phyloP scores from a whole-genome alignment of 2,113 vertebrate genomes.

The Trachemys scripta region DNA sequence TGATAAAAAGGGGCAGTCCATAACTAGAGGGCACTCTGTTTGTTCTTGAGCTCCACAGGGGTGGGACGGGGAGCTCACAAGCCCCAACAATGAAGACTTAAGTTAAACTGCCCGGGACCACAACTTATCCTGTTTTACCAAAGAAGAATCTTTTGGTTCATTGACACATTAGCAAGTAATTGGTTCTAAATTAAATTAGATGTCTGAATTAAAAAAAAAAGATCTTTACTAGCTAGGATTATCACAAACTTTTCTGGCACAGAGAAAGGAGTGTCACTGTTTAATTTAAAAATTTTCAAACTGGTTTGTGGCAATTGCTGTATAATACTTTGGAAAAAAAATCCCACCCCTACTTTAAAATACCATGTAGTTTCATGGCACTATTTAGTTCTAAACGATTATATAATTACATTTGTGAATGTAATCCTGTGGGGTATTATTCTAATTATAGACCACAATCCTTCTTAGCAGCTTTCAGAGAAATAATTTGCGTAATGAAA shows the following conservation, averaged over 20 bases:
- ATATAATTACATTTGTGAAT: conserved; percentile 82
- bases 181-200: neutral
- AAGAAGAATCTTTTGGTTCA: neutral
- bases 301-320: neutral
- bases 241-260: neutral
- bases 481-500: conserved; percentile 79
- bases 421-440: conserved; percentile 79
- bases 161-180: neutral
- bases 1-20: neutral
- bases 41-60: neutral
- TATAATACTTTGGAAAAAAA: conserved; percentile 1
- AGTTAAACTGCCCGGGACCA: neutral
- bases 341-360: conserved; percentile 30
- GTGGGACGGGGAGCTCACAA: neutral
- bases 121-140: neutral
- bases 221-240: neutral
- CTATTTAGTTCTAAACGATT: conserved; percentile 74
- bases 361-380: conserved; percentile 43
- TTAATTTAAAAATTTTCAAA: neutral
- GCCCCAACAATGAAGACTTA: neutral
- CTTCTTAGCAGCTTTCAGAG: conserved; percentile 78
- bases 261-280: neutral
- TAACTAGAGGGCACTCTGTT: neutral
- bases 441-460: conserved; percentile 83
- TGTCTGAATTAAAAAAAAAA: neutral